Conservation (phyloP, 2,113 vertebrate genomes). For the Lontra canadensis region DNA sequence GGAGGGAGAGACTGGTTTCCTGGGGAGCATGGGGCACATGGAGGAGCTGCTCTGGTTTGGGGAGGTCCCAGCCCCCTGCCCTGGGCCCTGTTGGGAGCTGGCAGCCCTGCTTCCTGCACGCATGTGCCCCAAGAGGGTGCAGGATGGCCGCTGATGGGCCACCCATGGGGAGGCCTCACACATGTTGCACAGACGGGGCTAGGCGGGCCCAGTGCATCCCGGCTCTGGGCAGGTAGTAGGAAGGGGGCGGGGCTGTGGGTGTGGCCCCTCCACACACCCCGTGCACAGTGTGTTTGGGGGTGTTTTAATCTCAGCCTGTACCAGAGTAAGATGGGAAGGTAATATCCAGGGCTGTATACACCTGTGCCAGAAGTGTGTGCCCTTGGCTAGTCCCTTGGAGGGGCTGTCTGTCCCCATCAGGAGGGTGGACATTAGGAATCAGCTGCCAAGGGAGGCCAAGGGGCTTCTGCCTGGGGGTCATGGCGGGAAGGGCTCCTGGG, state of each 20-base stretch:
- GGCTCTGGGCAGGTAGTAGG: not conserved
- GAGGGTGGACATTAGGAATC: not conserved
- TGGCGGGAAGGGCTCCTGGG: not conserved
- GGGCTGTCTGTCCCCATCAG: too few species aligned
- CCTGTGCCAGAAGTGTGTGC: not conserved
- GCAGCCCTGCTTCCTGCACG: too few species aligned
- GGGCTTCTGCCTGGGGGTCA: not conserved
- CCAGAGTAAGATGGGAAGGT: not conserved
- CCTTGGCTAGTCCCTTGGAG: accelerated
- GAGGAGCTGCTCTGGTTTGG: too few species aligned
- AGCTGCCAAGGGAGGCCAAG: not conserved
- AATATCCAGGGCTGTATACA: not conserved
- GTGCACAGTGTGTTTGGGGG: accelerated
- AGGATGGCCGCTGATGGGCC: accelerated
- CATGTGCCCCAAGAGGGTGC: accelerated
- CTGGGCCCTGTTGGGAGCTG: not conserved
- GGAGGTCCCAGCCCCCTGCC: not conserved
- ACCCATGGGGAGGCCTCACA: not conserved
- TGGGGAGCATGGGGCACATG: accelerated
- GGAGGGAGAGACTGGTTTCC: not conserved
- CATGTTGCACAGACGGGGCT: not conserved
- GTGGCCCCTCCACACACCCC: accelerated
- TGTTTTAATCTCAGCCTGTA: not conserved
- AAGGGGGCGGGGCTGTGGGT: not conserved
- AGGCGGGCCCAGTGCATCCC: too few species aligned